Base-by-base conservation (phyloP, 2,888 invertebrate genomes). In the Parnassius orleans region DNA sequence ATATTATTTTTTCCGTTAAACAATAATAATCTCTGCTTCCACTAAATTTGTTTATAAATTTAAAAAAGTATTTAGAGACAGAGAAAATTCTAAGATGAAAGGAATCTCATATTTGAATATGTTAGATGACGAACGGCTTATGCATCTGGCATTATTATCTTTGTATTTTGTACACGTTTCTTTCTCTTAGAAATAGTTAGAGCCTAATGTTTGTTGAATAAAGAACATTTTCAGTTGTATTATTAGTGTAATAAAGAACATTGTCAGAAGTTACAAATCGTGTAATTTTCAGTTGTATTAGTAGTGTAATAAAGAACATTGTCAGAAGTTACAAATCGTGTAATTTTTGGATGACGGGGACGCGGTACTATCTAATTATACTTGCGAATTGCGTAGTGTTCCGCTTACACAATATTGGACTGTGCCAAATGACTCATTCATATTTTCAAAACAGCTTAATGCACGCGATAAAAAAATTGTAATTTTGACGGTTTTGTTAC, bases 351-450 rank as follows among this genome's bases (percentile, higher is more conserved):
- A 57, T 53, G 47, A 10, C 10, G 54, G 51, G 46, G 44, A 63
- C 54, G 41, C 54, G 50, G 43, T 63, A 50, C 54, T 54, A 50
- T 58, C 63, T 58, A 63, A 63, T 58, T 58, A 58, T 63, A 63
- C 50, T 63, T 63, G 58, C 63, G 57, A 50, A 54, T 50, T 55
- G 58, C 63, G 62, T 57, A 55, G 56, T 61, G 51, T 43, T 53
- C 57, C 57, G 61, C 57, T 41, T 52, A 61, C 50, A 53, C 50
- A 58, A 41, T 54, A 58, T 58, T 12, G 10, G 2, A 54, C 54
- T 33, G 50, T 63, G 59, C 63, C 58, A 59, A 63, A 55, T 63
- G 59, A 63, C 63, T 63, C 63, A 59, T 63, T 55, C 58, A 58
- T 58, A 63, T 59, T 63, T 58, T 58, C 42, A 46, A 55, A 51